Evolutionary conservation across 1,140 invertebrate species (phyloP), one percentile per base, ranked within the genome.

Genomic region (Nixonia krombeini): DNA sequence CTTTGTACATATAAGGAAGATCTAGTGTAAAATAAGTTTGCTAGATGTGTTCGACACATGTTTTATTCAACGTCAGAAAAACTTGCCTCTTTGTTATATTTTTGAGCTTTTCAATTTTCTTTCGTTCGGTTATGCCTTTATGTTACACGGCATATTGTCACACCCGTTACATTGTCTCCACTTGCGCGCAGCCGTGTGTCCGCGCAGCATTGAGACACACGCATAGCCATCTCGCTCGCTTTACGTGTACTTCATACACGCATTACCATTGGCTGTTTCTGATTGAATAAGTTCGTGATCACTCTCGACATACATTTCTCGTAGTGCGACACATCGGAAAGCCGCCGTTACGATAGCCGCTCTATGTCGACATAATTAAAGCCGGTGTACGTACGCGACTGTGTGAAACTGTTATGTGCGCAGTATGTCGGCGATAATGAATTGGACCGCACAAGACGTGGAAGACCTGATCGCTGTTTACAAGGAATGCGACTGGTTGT

Each of bases 381-480:
- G n/a, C 3, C 12, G 2, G 12, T 8, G 9, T 3, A 33, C 29
- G 9, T 33, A 10, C 12, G 12, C 38, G 58, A 52, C 42, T 62
- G 47, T 58, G 46, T 37, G 16, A 17, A 31, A 25, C 7, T 44
- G 6, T 49, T 62, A 47, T 68, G 52, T 62, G 52, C 42, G 15
- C 53, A 62, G 57, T 68, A 63, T 62, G 65, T 58, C 65, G 12
- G 1, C 12, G 37, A 68, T 62, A 52, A 68, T 52, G 35, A 18
- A 41, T 38, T 68, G 65, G 65, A 57, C 56, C 17, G 47, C 57
- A 41, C 57, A 51, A 51, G 65, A 68, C 62, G 58, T 55, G 1
- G 65, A 68, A 15, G 58, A 68, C 4, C 28, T 62, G 52, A 68
- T 68, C 38, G 47, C 47, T 15, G 44, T 58, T 47, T 69, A 63